phyloP scores from a whole-genome alignment of 2,888 invertebrate genomes.

The Gymnoscelis rufifasciata region DNA sequence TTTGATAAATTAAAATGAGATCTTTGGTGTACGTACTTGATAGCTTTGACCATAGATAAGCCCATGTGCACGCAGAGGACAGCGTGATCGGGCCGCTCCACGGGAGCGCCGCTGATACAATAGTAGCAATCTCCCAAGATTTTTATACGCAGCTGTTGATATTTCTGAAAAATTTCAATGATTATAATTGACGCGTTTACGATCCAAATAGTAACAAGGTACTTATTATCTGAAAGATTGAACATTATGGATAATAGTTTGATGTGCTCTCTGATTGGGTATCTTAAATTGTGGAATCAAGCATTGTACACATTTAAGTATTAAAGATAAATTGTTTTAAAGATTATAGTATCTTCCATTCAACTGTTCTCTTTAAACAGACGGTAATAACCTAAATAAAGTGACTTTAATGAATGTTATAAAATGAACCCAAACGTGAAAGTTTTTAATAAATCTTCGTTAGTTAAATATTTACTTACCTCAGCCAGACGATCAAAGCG shows the following conservation, averaged over 20 bases:
- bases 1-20: no score
- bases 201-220: neutral
- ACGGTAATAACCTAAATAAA: no score
- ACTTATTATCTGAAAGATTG: no score
- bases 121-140: conserved; percentile 98
- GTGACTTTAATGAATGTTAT: no score
- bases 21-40: conserved; percentile 83
- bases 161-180: conserved; percentile 82
- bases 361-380: no score
- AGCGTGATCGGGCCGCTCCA: conserved; percentile 93
- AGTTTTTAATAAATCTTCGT: neutral
- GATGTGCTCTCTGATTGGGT: no score
- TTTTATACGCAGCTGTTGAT: conserved; percentile 95
- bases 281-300: no score
- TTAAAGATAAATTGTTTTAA: no score
- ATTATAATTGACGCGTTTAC: neutral
- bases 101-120: conserved; percentile 96
- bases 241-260: no score
- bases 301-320: no score
- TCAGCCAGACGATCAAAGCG: conserved; percentile 94
- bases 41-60: conserved; percentile 96
- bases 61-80: conserved; percentile 97
- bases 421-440: neutral
- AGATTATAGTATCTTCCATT: no score
- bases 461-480: conserved; percentile 62